A percentile compares a stretch with the other conserved stretches of the same genome.
Evolutionary conservation across 2,888 invertebrate genomes (phyloP).

Genomic region (Flabesymbios commensalis): DNA sequence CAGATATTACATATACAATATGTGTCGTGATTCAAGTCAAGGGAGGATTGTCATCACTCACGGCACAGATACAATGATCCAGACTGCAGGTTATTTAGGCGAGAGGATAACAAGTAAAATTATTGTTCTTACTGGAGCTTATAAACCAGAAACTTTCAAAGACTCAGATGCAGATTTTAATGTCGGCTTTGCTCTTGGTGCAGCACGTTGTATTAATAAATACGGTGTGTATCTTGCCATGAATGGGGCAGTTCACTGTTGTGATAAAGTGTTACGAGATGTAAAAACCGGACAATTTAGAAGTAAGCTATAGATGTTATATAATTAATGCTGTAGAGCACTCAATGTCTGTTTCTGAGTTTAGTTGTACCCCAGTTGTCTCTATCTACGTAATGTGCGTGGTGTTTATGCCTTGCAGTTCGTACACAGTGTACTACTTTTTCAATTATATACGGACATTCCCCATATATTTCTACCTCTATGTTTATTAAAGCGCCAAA

Average conservation of each 20-base stretch:
- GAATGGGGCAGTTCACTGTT: slow-evolving; percentile 32
- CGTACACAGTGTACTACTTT: too few species aligned
- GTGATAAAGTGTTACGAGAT: slow-evolving; percentile 21
- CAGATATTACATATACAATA: too few species aligned
- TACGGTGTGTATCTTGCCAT: slow-evolving; percentile 42
- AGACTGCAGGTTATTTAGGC: slow-evolving; percentile 37
- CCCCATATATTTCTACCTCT: too few species aligned
- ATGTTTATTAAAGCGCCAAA: too few species aligned
- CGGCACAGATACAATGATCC: slow-evolving; percentile 45
- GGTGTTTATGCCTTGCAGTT: too few species aligned
- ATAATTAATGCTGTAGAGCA: too few species aligned
- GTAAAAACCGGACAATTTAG: slow-evolving; percentile 17
- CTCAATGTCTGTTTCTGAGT: too few species aligned
- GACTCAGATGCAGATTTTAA: slow-evolving; percentile 47
- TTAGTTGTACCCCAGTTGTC: too few species aligned
- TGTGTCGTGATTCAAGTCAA: too few species aligned
- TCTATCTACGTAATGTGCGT: too few species aligned
- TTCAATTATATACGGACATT: too few species aligned
- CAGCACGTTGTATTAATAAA: slow-evolving; percentile 23
- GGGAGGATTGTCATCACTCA: slow-evolving; percentile 41
- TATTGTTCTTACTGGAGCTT: slow-evolving; percentile 41
- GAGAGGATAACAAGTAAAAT: slow-evolving; percentile 16
- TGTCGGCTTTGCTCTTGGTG: slow-evolving; percentile 42
- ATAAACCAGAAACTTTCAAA: slow-evolving; percentile 41
- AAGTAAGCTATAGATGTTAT: too few species aligned